Evolutionary conservation across 2,888 invertebrate genomes (phyloP), one percentile per base, ranked within the genome.

Genomic region (Drosophila subsilvestris): DNA sequence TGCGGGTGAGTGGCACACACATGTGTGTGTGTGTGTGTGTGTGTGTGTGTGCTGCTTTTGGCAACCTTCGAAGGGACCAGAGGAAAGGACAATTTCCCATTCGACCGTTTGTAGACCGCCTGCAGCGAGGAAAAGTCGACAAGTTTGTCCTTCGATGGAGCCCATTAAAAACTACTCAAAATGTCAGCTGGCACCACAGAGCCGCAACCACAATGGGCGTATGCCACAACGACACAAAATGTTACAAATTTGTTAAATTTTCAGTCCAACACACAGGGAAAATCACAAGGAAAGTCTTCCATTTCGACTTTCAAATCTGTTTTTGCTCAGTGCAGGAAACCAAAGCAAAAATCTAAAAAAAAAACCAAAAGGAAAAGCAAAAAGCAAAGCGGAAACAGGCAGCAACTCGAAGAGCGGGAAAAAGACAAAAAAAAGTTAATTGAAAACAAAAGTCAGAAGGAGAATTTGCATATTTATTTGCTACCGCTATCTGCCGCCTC

Each of bases 151-250:
- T 79, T 74, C 74, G 42, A 61, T 60, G 55, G 67, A 78, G 53
- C 53, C 73, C 86, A 85, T 86, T 89, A 86, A 82, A 82, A 85
- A 86, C 88, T 80, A 89, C 83, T 82, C 88, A 85, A 82, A 88
- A 74, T 79, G 80, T 82, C 68, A 75, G 87, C 87, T 63, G 85
- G 85, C 27, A 72, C 54, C 74, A 65, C 45, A 63, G 14, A 12
- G 37, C 6, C 14, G n/a, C 37, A 71, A 61, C 68, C 71, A 71
- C 70, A 75, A 55, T 44, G 59, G 59, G 50, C 14, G 25, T 29
- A 17, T 14, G 37, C 18, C n/a, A 37, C 25, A 43, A 55, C n/a
- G 58, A 63, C 70, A 48, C 67, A 78, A 67, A 69, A 76, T 67
- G 74, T 70, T 65, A 74, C 71, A 79, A 79, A 82, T 79, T 82